Evolutionary conservation across 2,888 invertebrate species (phyloP).

Genomic region (Pseudanteris insignis): DNA sequence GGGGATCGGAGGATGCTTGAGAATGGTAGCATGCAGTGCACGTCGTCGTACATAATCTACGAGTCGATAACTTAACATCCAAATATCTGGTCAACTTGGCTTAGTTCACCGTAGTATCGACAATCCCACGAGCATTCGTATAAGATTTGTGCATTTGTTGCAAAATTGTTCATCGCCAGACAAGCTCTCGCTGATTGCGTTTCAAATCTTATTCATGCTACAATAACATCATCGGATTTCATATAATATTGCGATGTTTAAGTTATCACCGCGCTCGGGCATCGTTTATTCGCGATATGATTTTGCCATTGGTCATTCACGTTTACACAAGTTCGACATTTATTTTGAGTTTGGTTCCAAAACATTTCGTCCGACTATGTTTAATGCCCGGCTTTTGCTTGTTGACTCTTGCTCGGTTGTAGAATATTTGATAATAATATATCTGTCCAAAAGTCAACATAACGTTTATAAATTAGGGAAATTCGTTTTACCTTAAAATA

Average conservation of each 20-base stretch:
- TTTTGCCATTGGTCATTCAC: too few relatives aligned
- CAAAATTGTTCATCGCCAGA: slow-evolving; percentile 6
- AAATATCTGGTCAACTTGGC: slow-evolving; percentile 35
- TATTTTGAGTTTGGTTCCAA: too few relatives aligned
- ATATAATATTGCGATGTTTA: neutral
- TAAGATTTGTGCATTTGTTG: slow-evolving; percentile 22
- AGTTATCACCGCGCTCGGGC: neutral
- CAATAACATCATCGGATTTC: slow-evolving; percentile 1
- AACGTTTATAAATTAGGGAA: too few relatives aligned
- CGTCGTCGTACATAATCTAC: slow-evolving; percentile 42
- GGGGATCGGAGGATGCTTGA: slow-evolving; percentile 32
- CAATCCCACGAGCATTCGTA: slow-evolving; percentile 15
- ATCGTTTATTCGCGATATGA: too few relatives aligned
- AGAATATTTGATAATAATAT: too few relatives aligned
- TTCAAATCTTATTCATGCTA: slow-evolving; percentile 14
- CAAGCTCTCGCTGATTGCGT: too few relatives aligned
- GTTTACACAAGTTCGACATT: too few relatives aligned
- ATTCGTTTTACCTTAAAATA: too few relatives aligned
- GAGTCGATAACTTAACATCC: slow-evolving; percentile 40
- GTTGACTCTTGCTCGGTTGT: too few relatives aligned
- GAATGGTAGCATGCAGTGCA: slow-evolving; percentile 36
- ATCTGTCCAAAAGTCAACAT: too few relatives aligned
- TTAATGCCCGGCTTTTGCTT: too few relatives aligned
- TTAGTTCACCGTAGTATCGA: slow-evolving; percentile 15
- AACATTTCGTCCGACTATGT: too few relatives aligned